Conservation (phyloP, 2,888 invertebrate genomes). For the Phania funesta region DNA sequence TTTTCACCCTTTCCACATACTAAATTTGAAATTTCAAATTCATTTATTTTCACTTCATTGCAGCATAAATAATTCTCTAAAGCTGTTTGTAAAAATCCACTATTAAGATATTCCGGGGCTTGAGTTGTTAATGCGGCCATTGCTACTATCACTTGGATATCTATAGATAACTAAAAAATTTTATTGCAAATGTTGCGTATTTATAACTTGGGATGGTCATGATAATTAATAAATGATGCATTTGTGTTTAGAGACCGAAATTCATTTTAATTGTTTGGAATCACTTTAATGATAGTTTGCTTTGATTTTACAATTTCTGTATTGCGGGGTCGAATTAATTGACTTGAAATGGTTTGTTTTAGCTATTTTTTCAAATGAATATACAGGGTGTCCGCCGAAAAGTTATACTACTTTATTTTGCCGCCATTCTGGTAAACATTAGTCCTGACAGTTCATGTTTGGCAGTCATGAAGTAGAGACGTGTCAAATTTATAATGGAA, state of each 20-base stretch:
- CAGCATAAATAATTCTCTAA: conserved; percentile 75
- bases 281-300: conserved; percentile 33
- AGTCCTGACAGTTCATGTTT: too few species aligned
- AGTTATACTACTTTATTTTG: neutral
- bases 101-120: conserved; percentile 62
- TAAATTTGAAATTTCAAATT: conserved; percentile 71
- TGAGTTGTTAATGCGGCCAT: conserved; percentile 27
- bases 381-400: neutral
- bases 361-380: neutral
- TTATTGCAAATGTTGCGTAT: conserved; percentile 16
- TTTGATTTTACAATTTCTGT: conserved; percentile 21
- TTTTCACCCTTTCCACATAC: conserved; percentile 76
- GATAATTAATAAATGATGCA: conserved; percentile 17
- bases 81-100: conserved; percentile 72
- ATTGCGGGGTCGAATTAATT: conserved; percentile 36
- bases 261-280: conserved; percentile 42
- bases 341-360: conserved; percentile 16
- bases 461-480: too few species aligned
- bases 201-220: conserved; percentile 20
- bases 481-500: too few species aligned
- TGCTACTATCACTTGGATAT: neutral
- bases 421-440: too few species aligned
- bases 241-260: neutral
- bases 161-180: conserved; percentile 27
- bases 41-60: conserved; percentile 72